Evolutionary conservation across 2,797 vertebrate genomes (phyloP).

Genomic region (Platyrinchus mystaceus): DNA sequence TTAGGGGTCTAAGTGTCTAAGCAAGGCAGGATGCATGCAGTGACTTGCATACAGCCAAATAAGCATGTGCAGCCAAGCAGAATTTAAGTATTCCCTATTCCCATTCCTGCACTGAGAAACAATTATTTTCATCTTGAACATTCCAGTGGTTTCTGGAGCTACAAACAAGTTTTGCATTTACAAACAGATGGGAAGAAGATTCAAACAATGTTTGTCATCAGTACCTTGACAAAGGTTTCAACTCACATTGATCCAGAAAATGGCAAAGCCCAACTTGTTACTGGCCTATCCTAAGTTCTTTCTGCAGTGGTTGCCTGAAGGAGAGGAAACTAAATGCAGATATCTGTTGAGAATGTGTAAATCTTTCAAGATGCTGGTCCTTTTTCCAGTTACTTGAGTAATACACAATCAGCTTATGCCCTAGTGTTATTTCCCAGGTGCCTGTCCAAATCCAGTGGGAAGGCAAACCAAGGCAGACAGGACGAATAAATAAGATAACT

Average conservation of each 20-base stretch:
- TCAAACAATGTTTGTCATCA: not conserved
- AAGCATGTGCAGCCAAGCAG: not conserved
- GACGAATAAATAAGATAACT: constrained; percentile 25
- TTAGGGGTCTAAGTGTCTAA: not conserved
- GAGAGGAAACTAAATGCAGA: not conserved
- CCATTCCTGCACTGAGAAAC: not conserved
- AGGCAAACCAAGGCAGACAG: constrained; percentile 43
- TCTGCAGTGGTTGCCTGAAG: not conserved
- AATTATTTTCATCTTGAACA: not conserved
- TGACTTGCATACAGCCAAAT: not conserved
- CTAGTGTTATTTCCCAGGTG: constrained; percentile 24
- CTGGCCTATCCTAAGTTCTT: not conserved
- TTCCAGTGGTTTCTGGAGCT: not conserved
- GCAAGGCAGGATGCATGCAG: not conserved
- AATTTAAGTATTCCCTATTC: not conserved
- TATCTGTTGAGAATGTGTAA: not conserved
- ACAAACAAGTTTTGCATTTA: not conserved
- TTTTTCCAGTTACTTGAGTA: constrained; percentile 1
- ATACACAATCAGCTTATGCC: not conserved
- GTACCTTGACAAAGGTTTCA: not conserved
- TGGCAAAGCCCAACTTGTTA: not conserved
- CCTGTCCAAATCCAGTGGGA: not conserved
- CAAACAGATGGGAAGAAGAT: not conserved
- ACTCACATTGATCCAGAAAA: not conserved
- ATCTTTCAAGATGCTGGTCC: constrained; percentile 11